A percentile compares a stretch with the other conserved stretches of the same genome.
Evolutionary conservation across 2,888 invertebrate genomes (phyloP).

Genomic region (Troilus luridus): DNA sequence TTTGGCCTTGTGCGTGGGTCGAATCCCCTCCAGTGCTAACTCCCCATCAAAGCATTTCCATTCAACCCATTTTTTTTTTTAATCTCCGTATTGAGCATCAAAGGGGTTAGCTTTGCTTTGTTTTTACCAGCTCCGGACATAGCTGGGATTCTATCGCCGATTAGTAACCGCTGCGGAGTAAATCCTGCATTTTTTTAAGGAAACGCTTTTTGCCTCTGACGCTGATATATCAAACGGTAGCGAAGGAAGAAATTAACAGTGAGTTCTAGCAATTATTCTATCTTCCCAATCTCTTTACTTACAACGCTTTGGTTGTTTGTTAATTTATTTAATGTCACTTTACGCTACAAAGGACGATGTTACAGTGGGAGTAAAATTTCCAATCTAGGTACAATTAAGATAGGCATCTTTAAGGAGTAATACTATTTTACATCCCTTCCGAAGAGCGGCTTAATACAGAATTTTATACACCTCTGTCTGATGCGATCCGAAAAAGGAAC

Average conservation of each 20-base stretch:
- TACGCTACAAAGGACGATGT: too few species aligned
- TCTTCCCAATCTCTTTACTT: too few species aligned
- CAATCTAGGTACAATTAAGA: too few species aligned
- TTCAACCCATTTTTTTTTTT: constrained; percentile 6
- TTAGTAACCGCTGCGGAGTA: neutral
- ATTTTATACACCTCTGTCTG: too few species aligned
- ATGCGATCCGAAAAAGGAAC: too few species aligned
- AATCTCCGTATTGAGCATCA: constrained; percentile 9
- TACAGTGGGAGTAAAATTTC: too few species aligned
- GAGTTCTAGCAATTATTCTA: too few species aligned
- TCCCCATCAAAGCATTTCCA: neutral
- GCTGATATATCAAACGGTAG: neutral
- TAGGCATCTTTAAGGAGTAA: too few species aligned
- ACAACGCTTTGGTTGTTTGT: too few species aligned
- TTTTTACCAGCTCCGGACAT: constrained; percentile 22
- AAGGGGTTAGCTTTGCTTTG: constrained; percentile 10
- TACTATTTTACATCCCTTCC: too few species aligned
- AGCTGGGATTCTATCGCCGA: neutral
- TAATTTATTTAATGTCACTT: too few species aligned
- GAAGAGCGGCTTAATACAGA: too few species aligned
- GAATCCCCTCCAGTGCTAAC: neutral
- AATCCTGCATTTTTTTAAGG: neutral
- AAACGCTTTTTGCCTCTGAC: neutral
- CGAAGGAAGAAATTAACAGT: neutral
- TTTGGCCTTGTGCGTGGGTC: neutral